phyloP scores from a whole-genome alignment of 2,888 invertebrate species.

The Gandaritis pyraliata region DNA sequence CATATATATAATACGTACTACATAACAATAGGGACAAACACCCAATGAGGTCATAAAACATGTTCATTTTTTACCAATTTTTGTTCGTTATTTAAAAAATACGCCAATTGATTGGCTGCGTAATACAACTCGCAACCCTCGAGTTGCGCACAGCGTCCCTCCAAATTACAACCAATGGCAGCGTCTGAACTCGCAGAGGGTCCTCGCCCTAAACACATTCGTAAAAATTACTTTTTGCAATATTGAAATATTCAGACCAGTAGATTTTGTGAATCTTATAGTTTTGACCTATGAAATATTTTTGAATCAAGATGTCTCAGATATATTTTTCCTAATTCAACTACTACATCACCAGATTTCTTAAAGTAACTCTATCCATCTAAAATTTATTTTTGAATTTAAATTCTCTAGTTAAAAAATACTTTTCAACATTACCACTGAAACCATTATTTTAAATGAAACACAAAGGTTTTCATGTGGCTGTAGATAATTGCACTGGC shows the following conservation, averaged over 20 bases:
- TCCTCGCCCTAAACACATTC: slow-evolving; percentile 70
- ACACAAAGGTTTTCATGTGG: too few species aligned
- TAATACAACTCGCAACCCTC: slow-evolving; percentile 57
- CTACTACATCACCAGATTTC: too few species aligned
- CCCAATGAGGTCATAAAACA: slow-evolving; percentile 55
- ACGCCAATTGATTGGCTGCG: slow-evolving; percentile 83
- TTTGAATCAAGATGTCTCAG: too few species aligned
- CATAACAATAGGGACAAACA: slow-evolving; percentile 56
- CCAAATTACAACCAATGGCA: slow-evolving; percentile 63
- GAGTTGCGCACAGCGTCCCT: slow-evolving; percentile 63
- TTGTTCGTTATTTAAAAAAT: slow-evolving; percentile 82
- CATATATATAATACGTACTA: slow-evolving; percentile 20
- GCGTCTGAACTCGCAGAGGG: slow-evolving; percentile 58
- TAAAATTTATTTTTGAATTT: too few species aligned
- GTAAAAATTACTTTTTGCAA: slow-evolving; percentile 46
- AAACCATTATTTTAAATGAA: too few species aligned
- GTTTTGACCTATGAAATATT: background rate
- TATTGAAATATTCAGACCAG: slow-evolving; percentile 33
- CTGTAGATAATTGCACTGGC: too few species aligned
- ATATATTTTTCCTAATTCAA: too few species aligned
- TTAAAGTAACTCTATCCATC: too few species aligned
- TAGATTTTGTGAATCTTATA: background rate
- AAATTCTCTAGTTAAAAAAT: too few species aligned
- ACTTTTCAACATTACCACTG: too few species aligned
- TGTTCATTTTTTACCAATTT: slow-evolving; percentile 72